Base-by-base conservation (phyloP, 2,797 vertebrate species). In the Acanthurus tractus region DNA sequence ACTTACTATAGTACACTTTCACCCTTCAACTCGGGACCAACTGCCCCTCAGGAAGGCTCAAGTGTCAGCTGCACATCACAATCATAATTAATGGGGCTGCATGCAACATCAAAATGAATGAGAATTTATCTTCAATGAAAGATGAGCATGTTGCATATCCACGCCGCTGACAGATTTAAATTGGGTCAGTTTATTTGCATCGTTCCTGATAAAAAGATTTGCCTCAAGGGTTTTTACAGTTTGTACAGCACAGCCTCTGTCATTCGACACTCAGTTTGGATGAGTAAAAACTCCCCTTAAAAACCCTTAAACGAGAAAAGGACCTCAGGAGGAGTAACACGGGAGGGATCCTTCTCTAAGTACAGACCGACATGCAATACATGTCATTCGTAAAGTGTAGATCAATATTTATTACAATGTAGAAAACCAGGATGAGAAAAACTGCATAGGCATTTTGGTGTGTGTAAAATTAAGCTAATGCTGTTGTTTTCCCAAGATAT, bases 1-100 rank as follows among this genome's bases (percentile, higher is more conserved):
- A 46, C 56, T 67, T 22, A 67, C 81, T 65, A 50, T 42, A 13
- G 44, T 48, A 20, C 49, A 71, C 76, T 86, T 89, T 89, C 78
- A 87, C 88, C 85, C 91, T 85, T 89, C 62, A 82, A 65, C 78
- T 81, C 22, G 3, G 55, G 81, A 44, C 80, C 56, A 50, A 76
- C 65, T 42, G 46, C 20, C 42, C 66, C 23, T 29, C n/a, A 63
- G 70, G 46, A 81, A 48, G 45, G 34, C 48, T 70, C 15, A 9
- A 44, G 46, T 53, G 54, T 82, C 71, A 75, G 38, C 50, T 34
- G 18, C 3, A 2, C 53, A 56, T 34, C 44, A 54, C 34, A 34
- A 9, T 49, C 17, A 15, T 18, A 68, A 74, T 64, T 58, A 57
- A 80, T 34, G 11, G 17, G 25, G 49, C 23, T 50, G 9, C 9